Base-by-base conservation (phyloP, 2,113 vertebrate species). In the Calidris pygmaea region DNA sequence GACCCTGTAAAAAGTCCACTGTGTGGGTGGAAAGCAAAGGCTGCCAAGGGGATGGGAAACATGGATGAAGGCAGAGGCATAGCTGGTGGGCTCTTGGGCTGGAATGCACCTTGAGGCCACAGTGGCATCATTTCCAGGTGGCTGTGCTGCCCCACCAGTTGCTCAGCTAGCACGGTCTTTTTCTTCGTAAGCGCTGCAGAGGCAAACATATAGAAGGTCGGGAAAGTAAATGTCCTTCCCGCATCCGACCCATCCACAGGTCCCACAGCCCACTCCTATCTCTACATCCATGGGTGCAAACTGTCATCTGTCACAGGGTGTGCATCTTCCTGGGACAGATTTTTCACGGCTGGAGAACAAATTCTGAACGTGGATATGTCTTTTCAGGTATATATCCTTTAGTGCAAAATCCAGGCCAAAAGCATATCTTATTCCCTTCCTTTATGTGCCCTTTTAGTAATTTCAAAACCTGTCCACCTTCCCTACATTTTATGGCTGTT, bases 401-500 rank as follows among this genome's bases (percentile, higher is more conserved):
- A 62, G 26, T 29, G 43, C 35, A 88, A 86, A 94, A 63, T 45
- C 16, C 52, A 71, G 43, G 56, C 26, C 10, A 78, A 77, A 95
- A 78, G 9, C 0, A 3, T 30, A 1, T 55, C 27, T 86, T 72
- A 52, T 30, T 39, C 34, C 20, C 39, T 91, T 83, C 30, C 16
- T 81, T 94, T 76, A 47, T 21, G 50, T 35, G 30, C 7, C 12
- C 23, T 89, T 62, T 67, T 27, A 71, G 19, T 80, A 56, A 80
- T 92, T 93, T 81, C 45, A 80, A 80, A 87, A 85, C 41, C 43
- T 82, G 60, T 71, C 53, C 55, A 81, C 77, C 58, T 66, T 78
- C 73, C 29, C 37, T 87, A 55, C 32, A 72, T 95, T 94, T 93
- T 93, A 85, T 92, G 73, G 55, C 55, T 89, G 65, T 78, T 97